Base-by-base conservation (phyloP, 2,113 vertebrate species). In the Sapajus apella region DNA sequence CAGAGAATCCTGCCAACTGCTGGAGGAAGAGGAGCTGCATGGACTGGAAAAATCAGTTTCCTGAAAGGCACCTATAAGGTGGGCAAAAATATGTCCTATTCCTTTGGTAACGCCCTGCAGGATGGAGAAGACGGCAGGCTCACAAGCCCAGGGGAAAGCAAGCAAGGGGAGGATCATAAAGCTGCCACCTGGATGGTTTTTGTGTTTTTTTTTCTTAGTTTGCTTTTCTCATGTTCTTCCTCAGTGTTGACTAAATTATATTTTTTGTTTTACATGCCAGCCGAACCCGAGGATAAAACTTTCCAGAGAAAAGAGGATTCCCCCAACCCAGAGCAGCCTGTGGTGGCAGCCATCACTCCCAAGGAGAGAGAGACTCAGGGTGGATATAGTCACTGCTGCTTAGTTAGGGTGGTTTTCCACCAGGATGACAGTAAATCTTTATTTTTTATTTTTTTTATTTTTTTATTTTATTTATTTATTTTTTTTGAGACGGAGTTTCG, bases 281-380 rank as follows among this genome's bases (percentile, higher is more conserved):
- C 43, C 35, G 55, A 27, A 72, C 9, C 58, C 87, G 72, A 21
- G 25, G 18, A 5, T 66, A 37, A 58, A 82, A 50, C 18, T 64
- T 90, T 30, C 50, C 30, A 68, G 27, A 87, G n/a, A 43, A 82
- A 75, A 27, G 50, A 79, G 37, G 37, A 3, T 12, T 43, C 3
- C 14, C 1, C 21, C 20, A 6, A 4, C 43, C 18, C 47, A 66
- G 32, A 35, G 37, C 52, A 43, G 43, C 40, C 18, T 0, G 4
- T 30, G 6, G 8, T 30, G 0, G 1, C 35, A 45, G 16, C 21
- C 3, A 9, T 40, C 18, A 7, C 2, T 5, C 13, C 27, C 32
- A 40, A 32, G 32, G 10, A 82, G 12, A 79, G 10, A 81, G 18
- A 40, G 79, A 35, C 50, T 47, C 3, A 0, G 4, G n/a, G 23